Conservation (phyloP, 1,140 invertebrate species). For the Delia radicum region DNA sequence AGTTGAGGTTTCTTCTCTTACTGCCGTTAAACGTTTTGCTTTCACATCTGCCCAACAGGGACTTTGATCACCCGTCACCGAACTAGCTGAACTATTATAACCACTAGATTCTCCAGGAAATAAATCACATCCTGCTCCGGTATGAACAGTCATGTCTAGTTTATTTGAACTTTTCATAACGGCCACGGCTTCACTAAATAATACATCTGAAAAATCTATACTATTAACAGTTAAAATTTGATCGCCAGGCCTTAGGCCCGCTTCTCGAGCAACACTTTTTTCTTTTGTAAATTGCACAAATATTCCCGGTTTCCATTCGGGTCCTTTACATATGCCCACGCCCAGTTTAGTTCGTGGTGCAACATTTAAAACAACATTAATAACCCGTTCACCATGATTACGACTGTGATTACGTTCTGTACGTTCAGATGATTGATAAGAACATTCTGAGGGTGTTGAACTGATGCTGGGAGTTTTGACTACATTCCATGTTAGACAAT, state of each 20-base stretch:
- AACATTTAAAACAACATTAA: constrained; percentile 65
- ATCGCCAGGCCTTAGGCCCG: constrained; percentile 86
- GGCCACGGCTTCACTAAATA: constrained; percentile 78
- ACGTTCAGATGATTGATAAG: constrained; percentile 35
- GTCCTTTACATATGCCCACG: constrained; percentile 80
- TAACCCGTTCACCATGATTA: constrained; percentile 50
- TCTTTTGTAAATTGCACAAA: constrained; percentile 90
- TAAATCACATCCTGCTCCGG: constrained; percentile 72
- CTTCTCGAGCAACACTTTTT: constrained; percentile 80
- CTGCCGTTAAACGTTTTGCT: constrained; percentile 66
- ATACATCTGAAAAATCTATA: constrained; percentile 71
- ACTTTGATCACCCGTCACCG: constrained; percentile 71
- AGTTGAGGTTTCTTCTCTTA: constrained; percentile 59
- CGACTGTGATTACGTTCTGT: neutral
- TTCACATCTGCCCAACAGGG: constrained; percentile 62
- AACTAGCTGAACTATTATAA: constrained; percentile 78
- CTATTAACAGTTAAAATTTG: constrained; percentile 91
- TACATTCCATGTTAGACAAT: constrained; percentile 48
- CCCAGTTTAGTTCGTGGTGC: constrained; percentile 68
- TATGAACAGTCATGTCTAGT: constrained; percentile 71
- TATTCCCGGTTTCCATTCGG: constrained; percentile 80
- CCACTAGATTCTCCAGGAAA: constrained; percentile 78
- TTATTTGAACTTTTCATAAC: constrained; percentile 75
- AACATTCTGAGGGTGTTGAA: constrained; percentile 47
- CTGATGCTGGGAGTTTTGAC: constrained; percentile 48